Conservation (phyloP, 2,888 invertebrate species). For the Brenthis ino region DNA sequence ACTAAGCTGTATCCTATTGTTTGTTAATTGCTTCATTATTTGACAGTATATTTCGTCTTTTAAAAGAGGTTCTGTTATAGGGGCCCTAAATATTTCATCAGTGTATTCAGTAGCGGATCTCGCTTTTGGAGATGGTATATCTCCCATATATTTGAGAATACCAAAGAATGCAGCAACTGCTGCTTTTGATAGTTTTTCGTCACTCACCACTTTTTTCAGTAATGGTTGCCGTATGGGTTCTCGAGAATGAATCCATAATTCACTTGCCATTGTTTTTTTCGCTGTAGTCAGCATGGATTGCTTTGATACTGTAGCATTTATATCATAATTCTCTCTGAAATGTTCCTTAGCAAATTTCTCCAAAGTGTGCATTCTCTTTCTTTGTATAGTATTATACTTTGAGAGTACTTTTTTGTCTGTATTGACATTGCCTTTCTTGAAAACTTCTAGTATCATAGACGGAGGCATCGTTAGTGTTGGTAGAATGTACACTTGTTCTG, state of each 20-base stretch:
- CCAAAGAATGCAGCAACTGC: constrained; percentile 89
- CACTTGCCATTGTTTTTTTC: constrained; percentile 84
- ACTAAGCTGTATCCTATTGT: constrained; percentile 91
- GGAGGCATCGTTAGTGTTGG: constrained; percentile 91
- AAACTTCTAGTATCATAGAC: constrained; percentile 84
- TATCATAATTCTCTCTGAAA: constrained; percentile 84
- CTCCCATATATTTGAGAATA: constrained; percentile 92
- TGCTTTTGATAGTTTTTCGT: constrained; percentile 87
- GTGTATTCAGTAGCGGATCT: constrained; percentile 91
- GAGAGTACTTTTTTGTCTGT: constrained; percentile 67
- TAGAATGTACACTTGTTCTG: constrained; percentile 92
- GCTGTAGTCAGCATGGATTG: constrained; percentile 86
- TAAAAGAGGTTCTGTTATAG: constrained; percentile 88
- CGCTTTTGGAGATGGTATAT: constrained; percentile 91
- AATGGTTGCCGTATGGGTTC: constrained; percentile 92
- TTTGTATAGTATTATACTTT: constrained; percentile 81
- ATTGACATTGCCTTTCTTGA: constrained; percentile 82
- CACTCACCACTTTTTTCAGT: constrained; percentile 87
- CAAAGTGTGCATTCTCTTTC: constrained; percentile 90
- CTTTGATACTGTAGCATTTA: constrained; percentile 81
- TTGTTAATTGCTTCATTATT: constrained; percentile 95
- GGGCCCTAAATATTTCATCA: constrained; percentile 92
- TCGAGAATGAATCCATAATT: constrained; percentile 91
- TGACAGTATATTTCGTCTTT: constrained; percentile 97
- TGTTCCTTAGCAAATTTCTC: constrained; percentile 92